A percentile compares a stretch with the other conserved stretches of the same genome.
These are phyloP conservation scores for Microctenopoma stevenorrisi DNA, from an alignment of 2,797 vertebrate genomes.

Conservation along the genomic window DNA sequence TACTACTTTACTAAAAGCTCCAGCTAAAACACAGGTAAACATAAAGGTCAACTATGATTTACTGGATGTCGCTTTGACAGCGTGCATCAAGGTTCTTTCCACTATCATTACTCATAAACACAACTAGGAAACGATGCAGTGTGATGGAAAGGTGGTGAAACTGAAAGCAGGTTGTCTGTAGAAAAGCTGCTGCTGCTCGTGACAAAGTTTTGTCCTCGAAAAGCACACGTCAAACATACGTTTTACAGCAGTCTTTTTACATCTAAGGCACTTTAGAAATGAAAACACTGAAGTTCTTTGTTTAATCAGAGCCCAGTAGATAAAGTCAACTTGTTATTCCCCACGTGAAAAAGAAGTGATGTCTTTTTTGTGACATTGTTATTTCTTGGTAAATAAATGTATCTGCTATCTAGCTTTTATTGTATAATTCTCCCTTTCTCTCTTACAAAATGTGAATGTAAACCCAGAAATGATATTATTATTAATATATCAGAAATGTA, in stretches of 20 bases:
- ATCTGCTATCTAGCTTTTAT: background rate
- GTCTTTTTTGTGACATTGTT: no score
- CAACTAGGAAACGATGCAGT: background rate
- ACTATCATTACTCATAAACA: conserved; percentile 23
- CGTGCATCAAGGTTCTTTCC: conserved; percentile 31
- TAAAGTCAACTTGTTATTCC: background rate
- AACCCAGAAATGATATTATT: no score
- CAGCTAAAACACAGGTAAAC: conserved; percentile 44
- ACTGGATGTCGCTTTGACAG: conserved; percentile 33
- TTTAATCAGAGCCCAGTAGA: background rate
- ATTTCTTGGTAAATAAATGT: background rate
- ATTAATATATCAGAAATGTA: no score
- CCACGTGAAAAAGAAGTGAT: background rate
- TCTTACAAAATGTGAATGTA: background rate
- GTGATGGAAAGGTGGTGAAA: background rate
- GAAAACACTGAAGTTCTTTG: background rate
- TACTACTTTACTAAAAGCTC: conserved; percentile 46
- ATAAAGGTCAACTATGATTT: conserved; percentile 50
- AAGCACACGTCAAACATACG: background rate
- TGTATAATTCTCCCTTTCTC: background rate
- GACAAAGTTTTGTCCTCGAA: background rate
- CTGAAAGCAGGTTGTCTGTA: background rate
- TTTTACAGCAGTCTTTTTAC: background rate
- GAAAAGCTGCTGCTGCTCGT: background rate
- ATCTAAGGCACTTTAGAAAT: background rate